Conservation (phyloP, 2,797 vertebrate genomes). For the Staurois parvus region DNA sequence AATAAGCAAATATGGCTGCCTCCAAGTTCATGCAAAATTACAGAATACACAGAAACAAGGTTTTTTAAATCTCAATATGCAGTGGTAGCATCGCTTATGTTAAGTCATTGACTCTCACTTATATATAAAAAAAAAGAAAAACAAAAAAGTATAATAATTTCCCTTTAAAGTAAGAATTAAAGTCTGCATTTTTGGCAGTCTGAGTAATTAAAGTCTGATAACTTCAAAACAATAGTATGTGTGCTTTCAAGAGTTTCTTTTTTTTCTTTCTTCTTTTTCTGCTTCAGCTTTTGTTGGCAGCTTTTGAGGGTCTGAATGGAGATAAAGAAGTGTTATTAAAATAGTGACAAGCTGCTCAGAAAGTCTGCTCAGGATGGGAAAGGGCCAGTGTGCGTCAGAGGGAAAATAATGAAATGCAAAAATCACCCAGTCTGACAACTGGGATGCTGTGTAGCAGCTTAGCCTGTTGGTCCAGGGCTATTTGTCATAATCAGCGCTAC, state of each 20-base stretch:
- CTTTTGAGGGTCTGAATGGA: constrained; percentile 75
- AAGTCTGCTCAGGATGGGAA: constrained; percentile 75
- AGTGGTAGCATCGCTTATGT: background rate
- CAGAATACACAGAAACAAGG: background rate
- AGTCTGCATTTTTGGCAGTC: background rate
- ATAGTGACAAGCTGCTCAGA: constrained; percentile 77
- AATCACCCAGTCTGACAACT: constrained; percentile 86
- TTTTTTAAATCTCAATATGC: background rate
- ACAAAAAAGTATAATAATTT: background rate
- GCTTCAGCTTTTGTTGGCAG: constrained; percentile 74
- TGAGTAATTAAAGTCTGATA: constrained; percentile 70
- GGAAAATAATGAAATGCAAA: constrained; percentile 89
- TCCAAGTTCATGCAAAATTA: background rate
- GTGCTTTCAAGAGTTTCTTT: constrained; percentile 61
- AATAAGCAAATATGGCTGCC: background rate
- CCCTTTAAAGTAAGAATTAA: background rate
- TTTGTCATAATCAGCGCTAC: constrained; percentile 95
- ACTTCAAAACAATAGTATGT: constrained; percentile 69
- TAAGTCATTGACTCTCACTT: background rate
- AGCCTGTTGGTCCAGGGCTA: constrained; percentile 93
- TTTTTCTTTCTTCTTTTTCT: constrained; percentile 10
- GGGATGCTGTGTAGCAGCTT: constrained; percentile 91
- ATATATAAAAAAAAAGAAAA: background rate
- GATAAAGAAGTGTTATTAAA: constrained; percentile 86
- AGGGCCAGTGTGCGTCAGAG: constrained; percentile 78